A percentile compares a stretch with the other conserved stretches of the same genome.
phyloP scores from a whole-genome alignment of 2,888 invertebrate genomes.

The Andrena marginata region DNA sequence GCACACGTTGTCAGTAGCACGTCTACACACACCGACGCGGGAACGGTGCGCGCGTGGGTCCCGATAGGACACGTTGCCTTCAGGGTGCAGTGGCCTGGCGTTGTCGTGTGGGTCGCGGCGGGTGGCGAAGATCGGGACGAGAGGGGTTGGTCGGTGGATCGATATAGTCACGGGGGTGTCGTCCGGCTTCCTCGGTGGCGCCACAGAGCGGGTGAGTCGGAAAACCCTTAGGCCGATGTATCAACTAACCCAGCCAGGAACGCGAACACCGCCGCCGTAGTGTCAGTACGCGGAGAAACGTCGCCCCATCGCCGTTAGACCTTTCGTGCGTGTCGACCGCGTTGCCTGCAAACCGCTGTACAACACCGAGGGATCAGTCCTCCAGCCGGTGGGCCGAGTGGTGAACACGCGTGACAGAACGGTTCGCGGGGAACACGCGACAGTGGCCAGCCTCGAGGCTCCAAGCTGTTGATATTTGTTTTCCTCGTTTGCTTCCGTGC shows the following conservation, averaged over 20 bases:
- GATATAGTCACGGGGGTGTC: constrained; percentile 82
- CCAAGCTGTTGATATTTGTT: constrained; percentile 62
- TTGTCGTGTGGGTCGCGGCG: constrained; percentile 68
- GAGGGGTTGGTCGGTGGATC: constrained; percentile 73
- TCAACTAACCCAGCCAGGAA: constrained; percentile 64
- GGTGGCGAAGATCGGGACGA: constrained; percentile 53
- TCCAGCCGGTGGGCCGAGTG: not conserved
- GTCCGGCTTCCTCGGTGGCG: constrained; percentile 74
- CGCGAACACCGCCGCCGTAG: constrained; percentile 52
- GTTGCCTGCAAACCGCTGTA: constrained; percentile 2
- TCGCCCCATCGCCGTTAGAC: constrained; percentile 49
- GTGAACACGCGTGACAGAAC: constrained; percentile 22
- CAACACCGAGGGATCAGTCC: not conserved
- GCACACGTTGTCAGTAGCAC: constrained; percentile 4
- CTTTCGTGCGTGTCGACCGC: constrained; percentile 19
- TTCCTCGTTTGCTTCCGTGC: constrained; percentile 54
- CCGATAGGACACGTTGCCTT: constrained; percentile 75
- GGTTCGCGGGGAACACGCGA: constrained; percentile 37
- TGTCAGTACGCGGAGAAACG: constrained; percentile 68
- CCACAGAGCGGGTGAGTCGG: constrained; percentile 78
- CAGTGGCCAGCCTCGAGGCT: constrained; percentile 28
- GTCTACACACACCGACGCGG: not conserved
- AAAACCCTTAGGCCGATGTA: constrained; percentile 70
- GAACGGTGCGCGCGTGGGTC: constrained; percentile 46
- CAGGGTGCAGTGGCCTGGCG: constrained; percentile 83